phyloP scores from a whole-genome alignment of 2,888 invertebrate genomes.

The Cyrtodaria siliqua region DNA sequence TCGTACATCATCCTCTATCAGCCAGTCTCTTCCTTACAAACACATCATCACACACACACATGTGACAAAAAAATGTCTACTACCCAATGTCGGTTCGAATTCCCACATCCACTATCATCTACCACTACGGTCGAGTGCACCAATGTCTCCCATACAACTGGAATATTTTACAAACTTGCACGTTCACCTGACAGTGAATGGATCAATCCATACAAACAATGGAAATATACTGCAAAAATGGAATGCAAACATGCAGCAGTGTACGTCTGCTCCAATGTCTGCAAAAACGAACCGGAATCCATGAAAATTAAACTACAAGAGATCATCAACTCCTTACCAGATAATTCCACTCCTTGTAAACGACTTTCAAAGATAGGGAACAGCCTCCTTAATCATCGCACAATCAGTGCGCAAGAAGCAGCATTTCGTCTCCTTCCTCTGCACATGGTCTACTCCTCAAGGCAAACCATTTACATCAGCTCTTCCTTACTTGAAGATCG shows the following conservation, averaged over 20 bases:
- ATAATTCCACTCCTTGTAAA: not conserved
- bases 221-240: not conserved
- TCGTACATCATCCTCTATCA: no score
- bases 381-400: slow-evolving; percentile 12
- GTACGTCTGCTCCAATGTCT: slow-evolving; percentile 6
- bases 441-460: slow-evolving; percentile 11
- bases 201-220: slow-evolving; percentile 21
- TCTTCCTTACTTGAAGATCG: not conserved
- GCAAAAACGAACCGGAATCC: slow-evolving; percentile 5
- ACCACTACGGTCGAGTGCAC: not conserved
- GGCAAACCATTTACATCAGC: slow-evolving; percentile 14
- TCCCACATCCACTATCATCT: not conserved
- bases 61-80: slow-evolving; percentile 1
- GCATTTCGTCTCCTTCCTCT: slow-evolving; percentile 6
- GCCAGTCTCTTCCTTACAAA: no score
- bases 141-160: not conserved
- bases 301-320: not conserved
- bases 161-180: slow-evolving; percentile 7
- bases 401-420: slow-evolving; percentile 21
- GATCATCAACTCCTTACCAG: slow-evolving; percentile 2
- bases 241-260: slow-evolving; percentile 25
- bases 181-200: slow-evolving; percentile 2
- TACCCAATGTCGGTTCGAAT: slow-evolving; percentile 10
- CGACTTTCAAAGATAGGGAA: slow-evolving; percentile 16
- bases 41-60: slow-evolving; percentile 10